These are phyloP conservation scores for Tenrec ecaudatus DNA, from an alignment of 2,113 vertebrate species.

Conservation along the genomic window DNA sequence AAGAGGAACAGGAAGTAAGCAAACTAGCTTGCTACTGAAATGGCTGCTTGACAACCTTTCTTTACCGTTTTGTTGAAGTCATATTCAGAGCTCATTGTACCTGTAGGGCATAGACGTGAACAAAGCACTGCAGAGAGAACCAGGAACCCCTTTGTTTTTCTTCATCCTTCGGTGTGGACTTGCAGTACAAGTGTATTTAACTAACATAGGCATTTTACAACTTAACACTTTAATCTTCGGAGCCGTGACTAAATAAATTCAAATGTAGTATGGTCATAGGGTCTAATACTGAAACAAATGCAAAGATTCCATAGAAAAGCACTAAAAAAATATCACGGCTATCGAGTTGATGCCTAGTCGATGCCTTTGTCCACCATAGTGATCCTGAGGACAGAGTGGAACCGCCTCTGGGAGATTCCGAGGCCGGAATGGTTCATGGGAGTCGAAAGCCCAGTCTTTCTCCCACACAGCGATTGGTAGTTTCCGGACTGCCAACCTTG, in stretches of 20 bases:
- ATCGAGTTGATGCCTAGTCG: no score
- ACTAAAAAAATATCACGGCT: no score
- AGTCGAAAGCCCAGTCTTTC: no score
- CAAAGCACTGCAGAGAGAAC: not conserved
- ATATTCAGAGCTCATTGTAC: not conserved
- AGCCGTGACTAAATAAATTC: not conserved
- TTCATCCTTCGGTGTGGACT: not conserved
- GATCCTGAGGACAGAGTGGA: no score
- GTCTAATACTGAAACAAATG: not conserved
- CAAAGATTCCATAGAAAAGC: slow-evolving; percentile 33
- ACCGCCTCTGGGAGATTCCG: no score
- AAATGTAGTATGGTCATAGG: slow-evolving; percentile 18
- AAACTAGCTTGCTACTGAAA: not conserved
- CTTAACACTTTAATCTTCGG: slow-evolving; percentile 23
- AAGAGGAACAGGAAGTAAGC: slow-evolving; percentile 36
- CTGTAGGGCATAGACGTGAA: not conserved
- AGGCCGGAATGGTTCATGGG: no score
- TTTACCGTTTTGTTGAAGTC: not conserved
- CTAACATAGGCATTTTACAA: slow-evolving; percentile 24
- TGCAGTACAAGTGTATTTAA: not conserved
- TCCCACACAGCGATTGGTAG: no score
- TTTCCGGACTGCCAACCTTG: no score
- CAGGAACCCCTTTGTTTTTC: not conserved
- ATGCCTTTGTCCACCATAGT: no score
- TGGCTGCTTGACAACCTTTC: not conserved